Evolutionary conservation across 2,888 invertebrate species (phyloP).

Genomic region (Sarcophaga rosellei): DNA sequence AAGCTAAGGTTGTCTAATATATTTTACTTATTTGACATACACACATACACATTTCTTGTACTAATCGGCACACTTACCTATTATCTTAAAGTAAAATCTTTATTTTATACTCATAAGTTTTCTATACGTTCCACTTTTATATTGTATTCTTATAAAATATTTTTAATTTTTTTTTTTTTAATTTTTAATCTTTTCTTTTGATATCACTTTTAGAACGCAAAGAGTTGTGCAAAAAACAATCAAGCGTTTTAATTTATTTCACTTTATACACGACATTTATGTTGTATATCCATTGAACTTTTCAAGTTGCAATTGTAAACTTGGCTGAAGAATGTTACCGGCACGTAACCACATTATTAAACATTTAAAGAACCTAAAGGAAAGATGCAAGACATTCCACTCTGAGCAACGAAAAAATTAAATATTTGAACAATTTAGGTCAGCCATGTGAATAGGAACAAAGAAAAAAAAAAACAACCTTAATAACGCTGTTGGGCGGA

Average conservation of each 20-base stretch:
- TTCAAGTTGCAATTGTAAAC: constrained; percentile 37
- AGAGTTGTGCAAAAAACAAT: constrained; percentile 13
- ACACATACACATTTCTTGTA: too few relatives aligned
- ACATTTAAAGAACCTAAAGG: constrained; percentile 36
- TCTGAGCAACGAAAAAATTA: constrained; percentile 3
- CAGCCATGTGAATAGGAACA: constrained; percentile 43
- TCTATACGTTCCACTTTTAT: neutral
- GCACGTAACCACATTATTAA: constrained; percentile 65
- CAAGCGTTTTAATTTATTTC: constrained; percentile 42
- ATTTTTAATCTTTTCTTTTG: constrained; percentile 1
- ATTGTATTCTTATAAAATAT: too few relatives aligned
- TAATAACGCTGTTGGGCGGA: constrained; percentile 13
- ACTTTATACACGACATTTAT: constrained; percentile 44
- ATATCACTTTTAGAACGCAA: constrained; percentile 19
- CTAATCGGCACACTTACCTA: too few relatives aligned
- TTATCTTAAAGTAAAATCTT: too few relatives aligned
- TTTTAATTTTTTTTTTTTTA: neutral
- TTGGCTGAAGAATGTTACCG: constrained; percentile 38
- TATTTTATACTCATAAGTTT: neutral
- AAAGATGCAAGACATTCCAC: constrained; percentile 36
- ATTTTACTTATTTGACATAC: too few relatives aligned
- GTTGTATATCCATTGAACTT: neutral
- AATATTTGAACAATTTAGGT: constrained; percentile 51
- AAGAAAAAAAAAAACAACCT: neutral
- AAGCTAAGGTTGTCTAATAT: too few relatives aligned